phyloP scores from a whole-genome alignment of 2,888 invertebrate species.

The Tridacna gigas region DNA sequence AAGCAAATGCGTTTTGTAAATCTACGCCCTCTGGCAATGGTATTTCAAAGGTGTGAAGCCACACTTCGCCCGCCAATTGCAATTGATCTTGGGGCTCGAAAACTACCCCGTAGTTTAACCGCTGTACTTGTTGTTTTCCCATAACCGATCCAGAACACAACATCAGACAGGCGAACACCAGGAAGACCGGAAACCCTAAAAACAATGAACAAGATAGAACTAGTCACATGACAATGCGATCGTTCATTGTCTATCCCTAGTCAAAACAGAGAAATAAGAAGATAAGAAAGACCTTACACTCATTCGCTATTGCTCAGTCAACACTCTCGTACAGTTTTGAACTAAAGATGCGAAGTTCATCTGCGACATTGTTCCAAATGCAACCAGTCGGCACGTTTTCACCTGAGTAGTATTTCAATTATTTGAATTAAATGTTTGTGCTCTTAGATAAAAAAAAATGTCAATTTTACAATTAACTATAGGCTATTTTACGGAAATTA shows the following conservation, averaged over 20 bases:
- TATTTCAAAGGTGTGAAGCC: conserved; percentile 40
- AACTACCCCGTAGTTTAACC: conserved; percentile 27
- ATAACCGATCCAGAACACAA: background rate
- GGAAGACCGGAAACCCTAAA: background rate
- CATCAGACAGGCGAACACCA: background rate
- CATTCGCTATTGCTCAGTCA: conserved; percentile 5
- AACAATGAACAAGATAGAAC: background rate
- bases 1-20: too few species aligned
- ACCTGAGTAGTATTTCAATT: too few species aligned
- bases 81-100: conserved; percentile 17
- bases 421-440: too few species aligned
- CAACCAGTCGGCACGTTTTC: too few species aligned
- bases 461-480: background rate
- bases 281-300: background rate
- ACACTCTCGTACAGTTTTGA: background rate
- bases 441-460: background rate
- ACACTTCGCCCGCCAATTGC: conserved; percentile 18
- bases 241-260: background rate
- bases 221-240: background rate
- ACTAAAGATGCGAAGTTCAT: too few species aligned
- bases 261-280: background rate
- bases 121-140: background rate
- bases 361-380: too few species aligned
- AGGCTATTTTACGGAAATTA: background rate
- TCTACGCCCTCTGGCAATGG: conserved; percentile 15